Evolutionary conservation across 2,888 invertebrate species (phyloP), one percentile per base, ranked within the genome.

Genomic region (Eristalis pertinax): DNA sequence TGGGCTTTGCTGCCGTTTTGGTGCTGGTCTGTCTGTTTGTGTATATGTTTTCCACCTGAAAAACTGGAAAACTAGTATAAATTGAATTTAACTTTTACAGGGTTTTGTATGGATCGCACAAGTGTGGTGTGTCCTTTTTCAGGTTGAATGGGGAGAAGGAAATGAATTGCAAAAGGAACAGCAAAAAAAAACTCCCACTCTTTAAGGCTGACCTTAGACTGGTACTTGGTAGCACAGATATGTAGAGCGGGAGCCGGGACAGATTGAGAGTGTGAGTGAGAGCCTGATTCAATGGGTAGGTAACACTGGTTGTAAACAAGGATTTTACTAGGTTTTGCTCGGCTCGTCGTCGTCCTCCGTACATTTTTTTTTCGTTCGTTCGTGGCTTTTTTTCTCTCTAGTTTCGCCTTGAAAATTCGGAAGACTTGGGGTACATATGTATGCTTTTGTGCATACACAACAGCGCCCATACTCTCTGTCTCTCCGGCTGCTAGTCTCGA

Each of bases 31-130:
- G 32, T 32, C 1, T 32, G 7, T 32, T 2, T 85, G 83, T 83
- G 69, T 78, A 63, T 85, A 63, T 88, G 84, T 84, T 83, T 89
- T 90, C 89, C 87, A 89, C 90, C 82, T 84, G 78, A 70, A 74
- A 91, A 79, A 79, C 29, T 64, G 43, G 62, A 56, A 64, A 76
- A 78, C 75, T 79, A 68, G 67, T 72, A 76, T 81, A 87, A 87
- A 87, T 87, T 87, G 76, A 84, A 87, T 87, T 87, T 83, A 76
- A 75, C 77, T 70, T 50, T 74, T 82, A 77, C 72, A 77, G 78
- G 82, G 86, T 75, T 74, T 68, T 65, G 32, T 60, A 38, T 26
- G 67, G 35, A 41, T 63, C 8, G 50, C 50, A 62, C 58, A n/a
- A 64, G 50, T 64, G 77, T 50, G 64, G n/a, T 32, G 64, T 72